Conservation (phyloP, 2,888 invertebrate species). For the Hirtodrosophila confusa region DNA sequence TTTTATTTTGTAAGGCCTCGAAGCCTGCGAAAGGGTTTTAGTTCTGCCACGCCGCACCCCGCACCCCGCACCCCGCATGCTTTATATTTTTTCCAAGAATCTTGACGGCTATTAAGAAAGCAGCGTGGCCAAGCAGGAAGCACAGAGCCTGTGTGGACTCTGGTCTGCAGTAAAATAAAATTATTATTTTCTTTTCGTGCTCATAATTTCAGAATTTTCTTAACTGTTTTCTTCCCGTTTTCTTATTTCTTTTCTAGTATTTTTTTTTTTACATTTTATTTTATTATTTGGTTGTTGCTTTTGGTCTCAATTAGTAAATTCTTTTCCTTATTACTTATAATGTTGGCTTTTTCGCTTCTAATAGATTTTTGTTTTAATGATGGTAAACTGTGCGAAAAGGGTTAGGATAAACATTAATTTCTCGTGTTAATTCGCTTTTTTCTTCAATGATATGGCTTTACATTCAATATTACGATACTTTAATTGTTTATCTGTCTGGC, state of each 20-base stretch:
- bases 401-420: neutral
- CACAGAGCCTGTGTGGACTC: constrained; percentile 8
- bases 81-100: constrained; percentile 74
- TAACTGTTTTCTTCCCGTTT: constrained; percentile 31
- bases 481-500: neutral
- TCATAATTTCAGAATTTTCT: constrained; percentile 67
- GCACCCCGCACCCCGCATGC: constrained; percentile 7
- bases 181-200: constrained; percentile 77
- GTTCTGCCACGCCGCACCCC: constrained; percentile 35
- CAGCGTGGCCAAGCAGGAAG: constrained; percentile 37
- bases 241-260: constrained; percentile 2
- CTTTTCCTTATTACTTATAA: constrained; percentile 64
- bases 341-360: constrained; percentile 32
- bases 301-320: constrained; percentile 71
- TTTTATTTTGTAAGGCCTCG: constrained; percentile 5
- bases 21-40: constrained; percentile 56
- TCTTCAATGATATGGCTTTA: neutral
- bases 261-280: constrained; percentile 1
- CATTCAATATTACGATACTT: neutral
- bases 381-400: neutral
- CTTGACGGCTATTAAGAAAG: constrained; percentile 76
- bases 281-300: constrained; percentile 8
- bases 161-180: constrained; percentile 63
- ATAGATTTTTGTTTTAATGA: constrained; percentile 11
- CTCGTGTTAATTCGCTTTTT: neutral